phyloP scores from a whole-genome alignment of 2,888 invertebrate genomes.

The Pherbina coryleti region DNA sequence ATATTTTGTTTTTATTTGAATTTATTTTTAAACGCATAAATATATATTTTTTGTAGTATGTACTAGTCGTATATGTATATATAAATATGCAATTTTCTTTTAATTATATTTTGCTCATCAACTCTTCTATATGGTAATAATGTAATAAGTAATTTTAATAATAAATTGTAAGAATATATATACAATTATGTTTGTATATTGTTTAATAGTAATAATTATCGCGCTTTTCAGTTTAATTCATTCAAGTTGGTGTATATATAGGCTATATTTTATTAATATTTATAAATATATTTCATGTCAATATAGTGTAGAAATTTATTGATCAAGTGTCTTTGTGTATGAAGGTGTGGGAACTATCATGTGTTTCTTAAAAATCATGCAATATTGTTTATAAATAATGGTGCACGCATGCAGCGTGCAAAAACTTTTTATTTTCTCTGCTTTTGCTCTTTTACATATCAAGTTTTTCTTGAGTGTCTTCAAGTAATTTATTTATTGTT shows the following conservation, averaged over 20 bases:
- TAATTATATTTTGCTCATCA: background rate
- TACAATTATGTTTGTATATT: constrained; percentile 23
- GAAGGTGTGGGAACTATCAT: background rate
- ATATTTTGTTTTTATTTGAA: constrained; percentile 13
- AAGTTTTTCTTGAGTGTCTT: background rate
- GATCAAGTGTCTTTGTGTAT: background rate
- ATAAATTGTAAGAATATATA: constrained; percentile 26
- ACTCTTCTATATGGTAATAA: background rate
- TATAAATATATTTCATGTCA: constrained; percentile 13
- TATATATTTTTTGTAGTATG: constrained; percentile 10
- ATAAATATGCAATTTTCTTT: constrained; percentile 1
- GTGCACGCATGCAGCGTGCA: no score
- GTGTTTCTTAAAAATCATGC: background rate
- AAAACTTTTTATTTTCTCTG: background rate
- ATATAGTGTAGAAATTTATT: background rate
- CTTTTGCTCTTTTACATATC: background rate
- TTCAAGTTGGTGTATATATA: constrained; percentile 24
- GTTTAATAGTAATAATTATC: constrained; percentile 2
- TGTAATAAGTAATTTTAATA: constrained; percentile 2
- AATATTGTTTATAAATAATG: background rate
- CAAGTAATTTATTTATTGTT: no score
- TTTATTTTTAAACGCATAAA: background rate
- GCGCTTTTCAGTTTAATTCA: constrained; percentile 1
- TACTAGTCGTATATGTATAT: background rate
- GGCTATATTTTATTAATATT: constrained; percentile 23